Evolutionary conservation across 2,113 vertebrate genomes (phyloP), one percentile per base, ranked within the genome.

Genomic region (Nibea coibor): DNA sequence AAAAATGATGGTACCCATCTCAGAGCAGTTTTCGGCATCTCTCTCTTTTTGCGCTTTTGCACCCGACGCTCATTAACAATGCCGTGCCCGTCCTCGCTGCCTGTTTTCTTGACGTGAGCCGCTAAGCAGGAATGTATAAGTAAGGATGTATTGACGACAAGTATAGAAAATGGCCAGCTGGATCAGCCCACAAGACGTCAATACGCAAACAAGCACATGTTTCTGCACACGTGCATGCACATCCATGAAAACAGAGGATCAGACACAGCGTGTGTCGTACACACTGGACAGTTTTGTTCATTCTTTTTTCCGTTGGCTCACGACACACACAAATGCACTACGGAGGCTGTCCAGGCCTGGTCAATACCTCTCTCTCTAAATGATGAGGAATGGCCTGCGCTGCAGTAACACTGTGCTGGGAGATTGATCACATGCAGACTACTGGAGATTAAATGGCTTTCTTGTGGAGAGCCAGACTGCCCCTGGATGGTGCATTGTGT

Each of bases 401-500:
- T 88, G 92, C 91, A 86, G 89, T 92, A 92, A 86, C 89, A 84
- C 91, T 85, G 85, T 84, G 86, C 87, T 20, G 66, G 87, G 85
- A 90, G 91, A 93, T 93, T 92, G 92, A 93, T 93, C 90, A 89
- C 91, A 89, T 90, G 92, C 91, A 91, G 87, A 89, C 89, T 85
- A 87, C 89, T 88, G 87, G 87, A 92, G 89, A 94, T 93, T 87
- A 92, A 93, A 92, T 92, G 92, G 85, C 89, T 91, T 91, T 91
- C 87, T 85, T 78, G 87, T 87, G 71, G 87, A 78, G 82, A 87
- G 90, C 87, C 86, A 78, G 78, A 75, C 82, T 72, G 75, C 65
- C 59, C 64, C 84, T 85, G 80, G 80, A 82, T 86, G 88, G 75
- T 81, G 85, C 88, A 85, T 81, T 80, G 82, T 85, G 73, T 48